A percentile compares a stretch with the other conserved stretches of the same genome.
Evolutionary conservation across 2,888 invertebrate species (phyloP).

Genomic region (Rhagophthalmus giganteus): DNA sequence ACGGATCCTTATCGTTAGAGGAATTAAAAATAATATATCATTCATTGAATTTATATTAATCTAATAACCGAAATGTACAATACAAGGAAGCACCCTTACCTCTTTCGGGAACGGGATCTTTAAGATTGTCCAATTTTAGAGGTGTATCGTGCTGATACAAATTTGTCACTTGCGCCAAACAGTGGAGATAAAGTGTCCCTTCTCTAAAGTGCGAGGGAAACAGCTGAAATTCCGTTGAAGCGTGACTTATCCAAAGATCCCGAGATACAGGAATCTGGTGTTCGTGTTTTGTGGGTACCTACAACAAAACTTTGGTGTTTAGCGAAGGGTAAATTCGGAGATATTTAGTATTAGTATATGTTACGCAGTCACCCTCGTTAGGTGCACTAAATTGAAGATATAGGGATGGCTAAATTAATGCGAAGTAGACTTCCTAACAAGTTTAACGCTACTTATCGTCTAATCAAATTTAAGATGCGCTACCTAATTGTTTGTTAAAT

Average conservation of each 20-base stretch:
- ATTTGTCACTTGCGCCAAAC: slow-evolving; percentile 70
- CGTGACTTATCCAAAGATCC: slow-evolving; percentile 61
- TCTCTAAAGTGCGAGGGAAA: slow-evolving; percentile 63
- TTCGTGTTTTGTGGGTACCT: slow-evolving; percentile 16
- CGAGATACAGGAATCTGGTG: slow-evolving; percentile 44
- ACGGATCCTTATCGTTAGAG: neutral
- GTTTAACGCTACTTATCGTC: too few relatives aligned
- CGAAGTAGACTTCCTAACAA: too few relatives aligned
- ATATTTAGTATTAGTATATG: neutral
- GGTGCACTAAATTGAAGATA: slow-evolving; percentile 1
- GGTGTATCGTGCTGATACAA: slow-evolving; percentile 71
- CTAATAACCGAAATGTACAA: too few relatives aligned
- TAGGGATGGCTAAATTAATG: neutral
- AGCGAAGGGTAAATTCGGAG: slow-evolving; percentile 3
- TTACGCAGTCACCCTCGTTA: neutral
- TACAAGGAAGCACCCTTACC: slow-evolving; percentile 58
- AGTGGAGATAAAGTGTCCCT: slow-evolving; percentile 70
- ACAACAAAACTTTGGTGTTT: slow-evolving; percentile 4
- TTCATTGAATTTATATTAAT: neutral
- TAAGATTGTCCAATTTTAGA: slow-evolving; percentile 69
- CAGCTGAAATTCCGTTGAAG: slow-evolving; percentile 61
- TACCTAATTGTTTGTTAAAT: too few relatives aligned
- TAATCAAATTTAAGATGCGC: too few relatives aligned
- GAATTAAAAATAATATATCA: neutral
- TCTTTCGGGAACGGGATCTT: slow-evolving; percentile 78